Conservation (phyloP, 2,888 invertebrate species). For the Drosophila percnosoma region DNA sequence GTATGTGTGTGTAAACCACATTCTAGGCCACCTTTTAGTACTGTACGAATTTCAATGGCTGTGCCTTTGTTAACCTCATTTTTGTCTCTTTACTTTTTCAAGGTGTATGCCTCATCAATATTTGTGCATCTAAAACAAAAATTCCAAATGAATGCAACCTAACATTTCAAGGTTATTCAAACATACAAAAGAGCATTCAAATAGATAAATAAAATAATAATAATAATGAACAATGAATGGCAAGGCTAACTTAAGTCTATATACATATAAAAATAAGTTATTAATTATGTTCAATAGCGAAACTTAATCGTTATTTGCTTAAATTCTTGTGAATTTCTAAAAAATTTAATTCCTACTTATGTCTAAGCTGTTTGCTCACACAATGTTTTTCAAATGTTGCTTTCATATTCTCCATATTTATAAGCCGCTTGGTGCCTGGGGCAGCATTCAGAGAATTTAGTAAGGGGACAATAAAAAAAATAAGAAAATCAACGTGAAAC, state of each 20-base stretch:
- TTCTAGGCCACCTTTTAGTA: conserved; percentile 18
- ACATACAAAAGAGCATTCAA: background rate
- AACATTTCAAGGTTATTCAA: background rate
- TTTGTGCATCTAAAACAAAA: background rate
- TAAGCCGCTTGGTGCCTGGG: conserved; percentile 43
- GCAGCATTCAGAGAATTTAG: conserved; percentile 1
- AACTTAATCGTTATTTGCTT: background rate
- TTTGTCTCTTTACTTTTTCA: conserved; percentile 10
- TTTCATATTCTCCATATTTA: conserved; percentile 4
- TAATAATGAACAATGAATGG: background rate
- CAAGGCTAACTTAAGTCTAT: background rate
- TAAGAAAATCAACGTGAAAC: conserved; percentile 17
- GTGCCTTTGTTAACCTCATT: conserved; percentile 61
- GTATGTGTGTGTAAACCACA: conserved; percentile 16
- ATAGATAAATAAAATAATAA: background rate
- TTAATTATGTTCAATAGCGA: background rate
- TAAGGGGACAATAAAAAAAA: background rate
- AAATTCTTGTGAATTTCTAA: background rate
- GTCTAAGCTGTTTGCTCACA: conserved; percentile 33
- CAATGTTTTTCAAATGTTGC: conserved; percentile 26
- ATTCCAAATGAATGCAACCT: background rate
- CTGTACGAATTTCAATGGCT: conserved; percentile 29
- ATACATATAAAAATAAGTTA: background rate
- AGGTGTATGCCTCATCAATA: background rate
- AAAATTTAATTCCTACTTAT: background rate